Evolutionary conservation across 2,113 vertebrate genomes (phyloP).

Genomic region (Pelodiscus sinensis): DNA sequence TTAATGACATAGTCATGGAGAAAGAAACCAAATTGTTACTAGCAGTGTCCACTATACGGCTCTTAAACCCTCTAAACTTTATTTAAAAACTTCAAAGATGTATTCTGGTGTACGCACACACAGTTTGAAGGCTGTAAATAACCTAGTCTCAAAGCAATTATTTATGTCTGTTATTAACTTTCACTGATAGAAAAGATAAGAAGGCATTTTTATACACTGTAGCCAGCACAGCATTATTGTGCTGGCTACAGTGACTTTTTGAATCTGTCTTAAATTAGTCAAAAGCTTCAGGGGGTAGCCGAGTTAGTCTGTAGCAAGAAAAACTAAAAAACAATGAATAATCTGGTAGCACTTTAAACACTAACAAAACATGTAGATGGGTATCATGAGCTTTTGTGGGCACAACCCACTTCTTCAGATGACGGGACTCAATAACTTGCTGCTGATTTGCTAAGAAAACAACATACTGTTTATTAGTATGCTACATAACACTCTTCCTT

Average conservation of each 20-base stretch:
- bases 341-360: too few relatives aligned
- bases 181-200: not conserved
- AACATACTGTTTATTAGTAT: not conserved
- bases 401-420: too few relatives aligned
- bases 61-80: not conserved
- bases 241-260: not conserved
- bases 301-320: too few relatives aligned
- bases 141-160: not conserved
- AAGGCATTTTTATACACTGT: not conserved
- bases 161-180: not conserved
- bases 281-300: too few relatives aligned
- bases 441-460: not conserved
- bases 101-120: not conserved
- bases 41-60: not conserved
- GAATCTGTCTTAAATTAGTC: not conserved
- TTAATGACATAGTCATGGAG: not conserved
- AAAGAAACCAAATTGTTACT: not conserved
- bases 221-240: not conserved
- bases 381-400: too few relatives aligned
- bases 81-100: not conserved
- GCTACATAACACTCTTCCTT: not conserved
- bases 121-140: not conserved
- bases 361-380: too few relatives aligned
- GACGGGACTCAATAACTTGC: not conserved
- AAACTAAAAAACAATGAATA: too few relatives aligned